Conservation (phyloP, 2,888 invertebrate species). For the Harmothoe impar region DNA sequence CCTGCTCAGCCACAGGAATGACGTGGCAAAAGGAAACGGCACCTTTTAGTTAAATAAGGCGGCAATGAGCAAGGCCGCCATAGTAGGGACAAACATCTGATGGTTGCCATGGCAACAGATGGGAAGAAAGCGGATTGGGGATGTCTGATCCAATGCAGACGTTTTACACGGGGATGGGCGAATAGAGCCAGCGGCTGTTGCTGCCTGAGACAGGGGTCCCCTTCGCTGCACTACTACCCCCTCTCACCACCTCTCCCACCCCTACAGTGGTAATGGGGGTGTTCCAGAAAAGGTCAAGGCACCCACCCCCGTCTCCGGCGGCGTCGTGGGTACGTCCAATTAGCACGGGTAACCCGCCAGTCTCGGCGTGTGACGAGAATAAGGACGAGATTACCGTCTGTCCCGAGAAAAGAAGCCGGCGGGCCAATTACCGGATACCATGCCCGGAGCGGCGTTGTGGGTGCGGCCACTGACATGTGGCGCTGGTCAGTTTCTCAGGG, state of each 20-base stretch:
- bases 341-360: constrained; percentile 25
- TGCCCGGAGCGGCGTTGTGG: neutral
- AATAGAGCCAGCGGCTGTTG: neutral
- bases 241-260: neutral
- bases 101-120: neutral
- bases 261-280: neutral
- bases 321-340: constrained; percentile 10
- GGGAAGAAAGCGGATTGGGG: neutral
- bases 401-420: neutral
- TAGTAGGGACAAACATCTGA: neutral
- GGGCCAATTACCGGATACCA: constrained; percentile 19
- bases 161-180: neutral
- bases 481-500: neutral
- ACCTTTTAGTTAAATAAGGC: too few relatives aligned
- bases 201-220: neutral
- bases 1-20: too few relatives aligned
- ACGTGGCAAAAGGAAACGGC: too few relatives aligned
- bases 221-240: neutral
- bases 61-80: too few relatives aligned
- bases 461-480: neutral
- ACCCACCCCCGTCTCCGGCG: neutral
- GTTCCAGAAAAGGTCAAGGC: constrained; percentile 31
- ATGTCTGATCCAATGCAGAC: constrained; percentile 2
- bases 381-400: constrained; percentile 43
- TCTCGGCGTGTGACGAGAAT: constrained; percentile 46